Conservation (phyloP, 2,797 vertebrate genomes). For the Chaetophractus vellerosus region DNA sequence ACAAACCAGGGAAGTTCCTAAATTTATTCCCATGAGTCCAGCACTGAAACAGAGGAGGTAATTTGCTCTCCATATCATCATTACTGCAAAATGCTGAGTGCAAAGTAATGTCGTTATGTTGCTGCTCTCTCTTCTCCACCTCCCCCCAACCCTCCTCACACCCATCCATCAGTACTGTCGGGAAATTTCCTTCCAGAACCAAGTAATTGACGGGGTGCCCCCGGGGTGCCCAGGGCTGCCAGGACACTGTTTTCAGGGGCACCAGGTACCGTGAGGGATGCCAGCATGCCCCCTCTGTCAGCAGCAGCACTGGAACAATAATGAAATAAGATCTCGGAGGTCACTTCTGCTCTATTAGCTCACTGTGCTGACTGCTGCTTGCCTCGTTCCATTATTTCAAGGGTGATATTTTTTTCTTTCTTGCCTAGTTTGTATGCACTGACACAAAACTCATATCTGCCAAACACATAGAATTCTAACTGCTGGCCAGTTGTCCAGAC, state of each 20-base stretch:
- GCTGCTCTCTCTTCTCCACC: neutral
- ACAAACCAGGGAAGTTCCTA: neutral
- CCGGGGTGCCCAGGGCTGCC: neutral
- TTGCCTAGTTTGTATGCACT: slow-evolving; percentile 71
- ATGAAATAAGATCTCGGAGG: slow-evolving; percentile 43
- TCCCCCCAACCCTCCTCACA: neutral
- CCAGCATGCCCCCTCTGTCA: neutral
- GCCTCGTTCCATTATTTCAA: neutral
- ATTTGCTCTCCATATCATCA: slow-evolving; percentile 2
- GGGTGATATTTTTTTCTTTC: neutral
- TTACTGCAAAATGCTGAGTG: slow-evolving; percentile 40
- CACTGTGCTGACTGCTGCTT: rapidly evolving
- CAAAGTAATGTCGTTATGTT: neutral
- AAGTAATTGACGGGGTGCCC: neutral
- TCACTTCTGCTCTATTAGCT: slow-evolving; percentile 62
- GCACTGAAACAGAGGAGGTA: neutral
- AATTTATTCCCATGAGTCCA: neutral
- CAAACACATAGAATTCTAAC: slow-evolving; percentile 80
- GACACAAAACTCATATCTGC: slow-evolving; percentile 76
- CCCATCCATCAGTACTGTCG: rapidly evolving
- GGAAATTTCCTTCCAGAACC: neutral
- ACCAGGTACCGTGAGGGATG: slow-evolving; percentile 55
- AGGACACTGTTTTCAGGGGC: neutral
- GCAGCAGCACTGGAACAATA: slow-evolving; percentile 3
- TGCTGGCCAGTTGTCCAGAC: slow-evolving; percentile 80